These are phyloP conservation scores for Drosophila aldrichi DNA, from an alignment of 2,888 invertebrate species.

Conservation along the genomic window DNA sequence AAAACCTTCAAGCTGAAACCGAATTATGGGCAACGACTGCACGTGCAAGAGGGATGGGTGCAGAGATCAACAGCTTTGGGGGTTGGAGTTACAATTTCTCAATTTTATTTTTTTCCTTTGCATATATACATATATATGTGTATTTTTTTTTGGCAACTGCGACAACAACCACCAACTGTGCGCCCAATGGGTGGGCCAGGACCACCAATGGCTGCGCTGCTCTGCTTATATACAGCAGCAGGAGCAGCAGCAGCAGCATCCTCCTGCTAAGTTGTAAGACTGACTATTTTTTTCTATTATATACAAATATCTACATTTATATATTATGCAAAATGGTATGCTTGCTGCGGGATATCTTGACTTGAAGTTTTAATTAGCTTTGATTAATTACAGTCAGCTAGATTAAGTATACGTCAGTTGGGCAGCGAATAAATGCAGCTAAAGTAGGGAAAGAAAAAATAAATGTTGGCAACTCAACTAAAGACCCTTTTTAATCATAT, in stretches of 20 bases:
- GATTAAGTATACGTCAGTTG: constrained; percentile 53
- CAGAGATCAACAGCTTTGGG: constrained; percentile 27
- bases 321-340: constrained; percentile 32
- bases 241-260: not conserved
- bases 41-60: constrained; percentile 46
- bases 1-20: constrained; percentile 37
- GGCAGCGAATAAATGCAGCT: constrained; percentile 10
- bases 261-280: constrained; percentile 47
- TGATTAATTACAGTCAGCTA: constrained; percentile 15
- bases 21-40: constrained; percentile 20
- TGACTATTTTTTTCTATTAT: constrained; percentile 5
- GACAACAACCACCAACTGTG: constrained; percentile 53
- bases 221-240: constrained; percentile 58
- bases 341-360: constrained; percentile 28
- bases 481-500: not conserved
- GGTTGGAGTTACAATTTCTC: constrained; percentile 42
- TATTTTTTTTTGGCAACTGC: constrained; percentile 46
- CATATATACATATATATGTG: not conserved
- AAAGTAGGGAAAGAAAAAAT: not conserved
- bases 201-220: constrained; percentile 72
- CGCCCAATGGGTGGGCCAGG: constrained; percentile 70
- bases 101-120: constrained; percentile 12
- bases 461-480: not conserved
- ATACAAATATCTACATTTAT: constrained; percentile 3
- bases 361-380: constrained; percentile 56